Evolutionary conservation across 2,113 vertebrate species (phyloP), one percentile per base, ranked within the genome.

Genomic region (Coptodon bakossiorum): DNA sequence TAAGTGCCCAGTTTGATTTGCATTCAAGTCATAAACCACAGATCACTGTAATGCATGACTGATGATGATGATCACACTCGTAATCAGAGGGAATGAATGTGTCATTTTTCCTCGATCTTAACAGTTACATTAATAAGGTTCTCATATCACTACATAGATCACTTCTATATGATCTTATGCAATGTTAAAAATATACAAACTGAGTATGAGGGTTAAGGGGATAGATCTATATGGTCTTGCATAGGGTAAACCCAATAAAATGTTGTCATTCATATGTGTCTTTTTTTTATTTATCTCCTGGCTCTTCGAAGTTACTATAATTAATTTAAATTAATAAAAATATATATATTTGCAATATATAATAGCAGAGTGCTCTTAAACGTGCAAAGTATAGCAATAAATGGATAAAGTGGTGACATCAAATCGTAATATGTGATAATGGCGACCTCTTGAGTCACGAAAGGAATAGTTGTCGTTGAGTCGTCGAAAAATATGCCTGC

Each of bases 81-180:
- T 94, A 92, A 92, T 91, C 88, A 50, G 86, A 94, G 83, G 81
- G 84, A 91, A 92, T 91, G 76, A 92, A 91, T 95, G 87, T 88
- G 86, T 91, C 81, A 86, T 95, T 92, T 89, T 80, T 88, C 83
- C 92, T 93, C 76, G n/a, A 56, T 86, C 83, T 88, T 87, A 92
- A 85, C 68, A 87, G 43, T 92, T 86, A 88, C 86, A 90, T 91
- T 38, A 48, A 86, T 73, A 11, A 92, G 87, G 85, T 94, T 95
- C 66, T 94, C 91, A 92, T 94, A 94, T 95, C 95, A 95, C 92
- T 88, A 91, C 83, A 88, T 90, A 63, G 76, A 90, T 93, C 94
- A 95, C 93, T 87, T 93, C 90, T 92, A 68, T 93, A 93, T 86
- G 92, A 94, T 93, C 92, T 96, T 96, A 96, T 96, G 95, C 95